Conservation (phyloP, 2,888 invertebrate species). For the Polyploca ridens region DNA sequence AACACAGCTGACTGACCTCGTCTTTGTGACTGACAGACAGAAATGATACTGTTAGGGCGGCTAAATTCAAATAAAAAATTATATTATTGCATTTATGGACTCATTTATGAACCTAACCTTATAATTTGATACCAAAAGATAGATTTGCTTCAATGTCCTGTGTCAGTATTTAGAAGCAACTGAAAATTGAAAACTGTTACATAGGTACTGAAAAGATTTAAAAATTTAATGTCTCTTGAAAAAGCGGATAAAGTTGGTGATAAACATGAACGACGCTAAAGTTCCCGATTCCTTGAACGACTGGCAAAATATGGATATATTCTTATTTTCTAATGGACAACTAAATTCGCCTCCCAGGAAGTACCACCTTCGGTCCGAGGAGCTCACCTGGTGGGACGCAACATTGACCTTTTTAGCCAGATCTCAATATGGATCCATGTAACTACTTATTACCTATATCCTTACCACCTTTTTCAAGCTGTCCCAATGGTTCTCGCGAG, state of each 20-base stretch:
- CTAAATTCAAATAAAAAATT: no score
- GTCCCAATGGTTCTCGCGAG: no score
- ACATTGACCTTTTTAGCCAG: conserved; percentile 57
- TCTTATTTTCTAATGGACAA: conserved; percentile 70
- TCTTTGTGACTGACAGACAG: no score
- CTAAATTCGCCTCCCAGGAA: conserved; percentile 69
- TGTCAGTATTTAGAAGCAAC: no score
- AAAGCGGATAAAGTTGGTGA: not conserved
- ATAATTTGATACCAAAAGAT: no score
- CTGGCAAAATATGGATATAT: conserved; percentile 64
- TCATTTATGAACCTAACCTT: no score
- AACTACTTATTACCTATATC: conserved; percentile 32
- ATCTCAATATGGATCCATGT: conserved; percentile 65
- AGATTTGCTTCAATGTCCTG: no score
- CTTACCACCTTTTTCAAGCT: not conserved
- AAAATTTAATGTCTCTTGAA: not conserved
- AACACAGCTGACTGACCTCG: no score
- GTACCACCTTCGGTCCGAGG: conserved; percentile 57
- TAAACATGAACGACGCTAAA: conserved; percentile 32
- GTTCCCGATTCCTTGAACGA: conserved; percentile 31
- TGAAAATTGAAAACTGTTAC: no score
- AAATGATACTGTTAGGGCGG: no score
- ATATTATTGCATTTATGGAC: no score
- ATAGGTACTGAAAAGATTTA: no score
- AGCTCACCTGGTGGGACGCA: conserved; percentile 58